Evolutionary conservation across 2,888 invertebrate genomes (phyloP).

Genomic region (Heliconius sara): DNA sequence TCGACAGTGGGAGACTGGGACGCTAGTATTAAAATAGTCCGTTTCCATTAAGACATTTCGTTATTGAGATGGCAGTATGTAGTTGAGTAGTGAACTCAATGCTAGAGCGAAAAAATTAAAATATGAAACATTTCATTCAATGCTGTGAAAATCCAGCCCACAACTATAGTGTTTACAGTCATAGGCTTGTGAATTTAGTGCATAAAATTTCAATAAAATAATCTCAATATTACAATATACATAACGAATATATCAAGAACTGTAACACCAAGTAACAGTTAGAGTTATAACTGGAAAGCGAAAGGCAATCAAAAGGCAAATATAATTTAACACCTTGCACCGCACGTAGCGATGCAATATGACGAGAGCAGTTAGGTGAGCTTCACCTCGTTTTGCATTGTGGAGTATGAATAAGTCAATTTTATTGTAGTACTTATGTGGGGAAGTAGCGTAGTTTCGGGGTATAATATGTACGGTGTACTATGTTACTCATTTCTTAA

Average conservation of each 20-base stretch:
- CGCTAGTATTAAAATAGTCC: too few species aligned
- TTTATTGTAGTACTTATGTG: neutral
- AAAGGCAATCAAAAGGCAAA: slow-evolving; percentile 8
- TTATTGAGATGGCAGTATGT: too few species aligned
- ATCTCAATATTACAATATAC: too few species aligned
- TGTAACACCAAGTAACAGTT: neutral
- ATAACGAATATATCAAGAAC: too few species aligned
- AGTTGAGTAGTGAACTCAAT: neutral
- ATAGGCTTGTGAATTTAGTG: too few species aligned
- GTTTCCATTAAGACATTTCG: neutral
- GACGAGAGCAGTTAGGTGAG: slow-evolving; percentile 10
- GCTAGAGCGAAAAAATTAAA: neutral
- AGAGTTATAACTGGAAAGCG: neutral
- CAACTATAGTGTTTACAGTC: too few species aligned
- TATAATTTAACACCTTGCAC: slow-evolving; percentile 7
- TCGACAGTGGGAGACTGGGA: neutral
- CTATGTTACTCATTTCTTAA: neutral
- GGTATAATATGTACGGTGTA: neutral
- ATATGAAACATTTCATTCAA: too few species aligned
- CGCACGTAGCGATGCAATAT: neutral
- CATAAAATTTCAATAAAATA: too few species aligned
- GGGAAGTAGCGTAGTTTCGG: neutral
- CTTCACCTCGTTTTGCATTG: neutral
- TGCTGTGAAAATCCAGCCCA: too few species aligned
- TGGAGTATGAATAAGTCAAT: neutral